These are phyloP conservation scores for Gambusia yucatana DNA, from an alignment of 2,797 vertebrate genomes.

Conservation along the genomic window DNA sequence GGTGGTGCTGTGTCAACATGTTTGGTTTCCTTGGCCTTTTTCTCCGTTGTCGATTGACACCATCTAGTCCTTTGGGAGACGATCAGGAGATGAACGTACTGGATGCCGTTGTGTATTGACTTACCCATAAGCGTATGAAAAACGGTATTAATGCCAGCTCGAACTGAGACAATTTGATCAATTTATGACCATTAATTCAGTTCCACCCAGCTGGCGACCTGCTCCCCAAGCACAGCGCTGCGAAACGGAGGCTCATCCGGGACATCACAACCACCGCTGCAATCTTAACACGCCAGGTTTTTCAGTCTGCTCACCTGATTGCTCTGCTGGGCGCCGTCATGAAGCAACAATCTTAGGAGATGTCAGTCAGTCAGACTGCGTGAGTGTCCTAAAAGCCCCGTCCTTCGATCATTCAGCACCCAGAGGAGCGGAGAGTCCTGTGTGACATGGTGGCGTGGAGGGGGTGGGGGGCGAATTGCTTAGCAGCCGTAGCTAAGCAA, in stretches of 20 bases:
- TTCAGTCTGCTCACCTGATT: not conserved
- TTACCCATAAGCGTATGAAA: not conserved
- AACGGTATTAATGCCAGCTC: not conserved
- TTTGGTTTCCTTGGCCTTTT: not conserved
- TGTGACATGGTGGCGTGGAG: not conserved
- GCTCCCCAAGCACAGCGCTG: not conserved
- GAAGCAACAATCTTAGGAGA: slow-evolving; percentile 16
- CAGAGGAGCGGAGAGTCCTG: slow-evolving; percentile 30
- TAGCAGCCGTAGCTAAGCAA: slow-evolving; percentile 75
- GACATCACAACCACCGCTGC: not conserved
- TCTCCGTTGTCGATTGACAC: not conserved
- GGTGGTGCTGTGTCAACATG: not conserved
- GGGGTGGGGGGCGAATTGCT: slow-evolving; percentile 45
- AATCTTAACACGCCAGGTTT: not conserved
- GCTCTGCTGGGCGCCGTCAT: not conserved
- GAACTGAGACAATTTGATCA: not conserved
- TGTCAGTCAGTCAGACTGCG: slow-evolving; percentile 37
- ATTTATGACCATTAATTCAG: not conserved
- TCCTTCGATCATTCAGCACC: slow-evolving; percentile 31
- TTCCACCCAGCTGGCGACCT: not conserved
- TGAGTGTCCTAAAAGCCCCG: slow-evolving; percentile 22
- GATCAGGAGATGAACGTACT: not conserved
- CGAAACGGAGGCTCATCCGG: not conserved
- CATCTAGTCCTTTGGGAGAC: not conserved
- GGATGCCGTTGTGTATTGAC: not conserved